Evolutionary conservation across 2,888 invertebrate species (phyloP).

Genomic region (Allygus modestus): DNA sequence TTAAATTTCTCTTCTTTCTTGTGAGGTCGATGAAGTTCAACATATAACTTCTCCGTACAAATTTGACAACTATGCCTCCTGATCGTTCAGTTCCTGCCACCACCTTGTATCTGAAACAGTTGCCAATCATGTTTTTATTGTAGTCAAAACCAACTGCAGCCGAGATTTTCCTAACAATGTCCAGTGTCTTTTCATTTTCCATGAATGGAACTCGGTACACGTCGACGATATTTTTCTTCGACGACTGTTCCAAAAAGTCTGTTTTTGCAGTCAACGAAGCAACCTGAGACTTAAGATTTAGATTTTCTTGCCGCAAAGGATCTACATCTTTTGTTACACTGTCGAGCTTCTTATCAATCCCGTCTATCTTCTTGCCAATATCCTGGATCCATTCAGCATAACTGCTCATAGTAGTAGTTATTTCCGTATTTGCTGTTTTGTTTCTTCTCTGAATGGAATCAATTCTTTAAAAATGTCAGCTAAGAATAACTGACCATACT

Average conservation of each 20-base stretch:
- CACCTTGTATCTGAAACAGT: neutral
- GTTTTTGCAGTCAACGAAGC: neutral
- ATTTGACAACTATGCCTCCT: neutral
- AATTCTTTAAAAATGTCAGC: neutral
- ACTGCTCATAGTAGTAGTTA: neutral
- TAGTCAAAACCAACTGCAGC: neutral
- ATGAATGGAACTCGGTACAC: neutral
- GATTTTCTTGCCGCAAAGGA: neutral
- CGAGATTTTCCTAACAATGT: neutral
- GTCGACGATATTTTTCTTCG: neutral
- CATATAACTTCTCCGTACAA: constrained; percentile 2
- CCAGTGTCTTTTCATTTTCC: neutral
- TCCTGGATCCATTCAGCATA: neutral
- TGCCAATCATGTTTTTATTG: neutral
- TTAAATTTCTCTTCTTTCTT: constrained; percentile 14
- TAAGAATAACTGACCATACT: neutral
- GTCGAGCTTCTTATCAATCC: neutral
- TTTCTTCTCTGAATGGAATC: neutral
- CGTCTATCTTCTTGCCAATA: neutral
- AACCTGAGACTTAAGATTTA: neutral
- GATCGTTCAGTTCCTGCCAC: neutral
- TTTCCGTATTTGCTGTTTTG: neutral
- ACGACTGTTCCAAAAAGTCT: neutral
- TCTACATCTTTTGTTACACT: neutral
- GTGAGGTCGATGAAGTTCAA: neutral